Base-by-base conservation (phyloP, 2,113 vertebrate species). In the Chloropsis cyanopogon region DNA sequence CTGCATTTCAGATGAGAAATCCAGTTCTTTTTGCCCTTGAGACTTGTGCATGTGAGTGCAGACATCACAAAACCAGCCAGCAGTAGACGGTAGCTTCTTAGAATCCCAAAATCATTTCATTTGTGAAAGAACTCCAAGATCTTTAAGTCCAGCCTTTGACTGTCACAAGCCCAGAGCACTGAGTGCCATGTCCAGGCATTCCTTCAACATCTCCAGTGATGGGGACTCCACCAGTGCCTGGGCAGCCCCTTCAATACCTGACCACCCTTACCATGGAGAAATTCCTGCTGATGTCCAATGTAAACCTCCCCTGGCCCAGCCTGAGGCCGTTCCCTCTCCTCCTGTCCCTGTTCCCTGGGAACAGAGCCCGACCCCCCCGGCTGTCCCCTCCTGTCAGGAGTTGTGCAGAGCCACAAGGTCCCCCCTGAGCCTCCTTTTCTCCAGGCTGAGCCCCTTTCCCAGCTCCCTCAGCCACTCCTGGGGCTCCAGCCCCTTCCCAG, bases 101-200 rank as follows among this genome's bases (percentile, higher is more conserved):
- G 53, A 60, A 59, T 59, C 53, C 21, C 15, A 33, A 46, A 39
- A 82, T 11, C 12, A 20, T 33, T 29, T 19, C 8, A 16, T 28
- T 1, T 73, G 33, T 46, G n/a, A 66, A 73, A 66, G 7, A 24
- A 10, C 28, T 73, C 37, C 52, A 59, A 21, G 23, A 14, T 37
- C 21, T 41, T 22, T 1, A 3, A 52, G 13, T 23, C 42, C 31
- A 19, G 1, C 8, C 14, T 53, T 13, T 53, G 69, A 3, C 52
- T n/a, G 46, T 53, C 20, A 8, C 31, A 5, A 73, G 60, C 44
- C 44, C 60, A 59, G 77, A 13, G 52, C 50, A 4, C 14, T 28
- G 22, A 31, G 31, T 31, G 31, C 31, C 42, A 42, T 0, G 0
- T 35, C 35, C 57, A 44, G 31, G 7, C 2, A 0, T 44, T 42